Conservation (phyloP, 2,888 invertebrate genomes). For the Erannis defoliaria region DNA sequence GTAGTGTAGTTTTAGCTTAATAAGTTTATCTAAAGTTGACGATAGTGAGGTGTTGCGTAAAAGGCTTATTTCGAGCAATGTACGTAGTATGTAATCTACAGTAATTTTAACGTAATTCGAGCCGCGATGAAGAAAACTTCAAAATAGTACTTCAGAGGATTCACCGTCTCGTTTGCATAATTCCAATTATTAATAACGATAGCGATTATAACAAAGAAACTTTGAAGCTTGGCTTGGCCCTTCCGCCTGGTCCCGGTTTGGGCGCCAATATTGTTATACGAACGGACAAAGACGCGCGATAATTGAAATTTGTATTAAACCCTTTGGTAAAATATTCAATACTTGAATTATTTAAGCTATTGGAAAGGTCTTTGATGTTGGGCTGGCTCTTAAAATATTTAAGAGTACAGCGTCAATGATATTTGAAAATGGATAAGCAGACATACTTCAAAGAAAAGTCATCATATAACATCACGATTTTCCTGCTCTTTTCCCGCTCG, state of each 20-base stretch:
- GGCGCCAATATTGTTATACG: slow-evolving; percentile 61
- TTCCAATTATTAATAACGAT: slow-evolving; percentile 73
- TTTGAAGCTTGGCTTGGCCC: slow-evolving; percentile 51
- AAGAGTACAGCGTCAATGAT: background rate
- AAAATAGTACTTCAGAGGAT: slow-evolving; percentile 54
- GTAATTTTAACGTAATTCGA: slow-evolving; percentile 37
- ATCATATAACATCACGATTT: too few relatives aligned
- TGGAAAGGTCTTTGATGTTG: slow-evolving; percentile 25
- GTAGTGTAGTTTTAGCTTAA: too few relatives aligned
- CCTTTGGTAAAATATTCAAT: slow-evolving; percentile 47
- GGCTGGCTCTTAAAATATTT: slow-evolving; percentile 21
- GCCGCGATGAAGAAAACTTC: slow-evolving; percentile 47
- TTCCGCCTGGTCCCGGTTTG: slow-evolving; percentile 39
- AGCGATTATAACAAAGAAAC: slow-evolving; percentile 62
- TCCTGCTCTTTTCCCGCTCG: too few relatives aligned
- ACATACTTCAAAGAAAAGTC: too few relatives aligned
- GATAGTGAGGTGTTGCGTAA: too few relatives aligned
- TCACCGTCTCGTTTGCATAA: slow-evolving; percentile 67
- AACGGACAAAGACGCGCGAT: slow-evolving; percentile 46
- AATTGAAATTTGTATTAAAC: slow-evolving; percentile 54
- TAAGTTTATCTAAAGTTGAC: too few relatives aligned
- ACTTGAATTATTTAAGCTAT: slow-evolving; percentile 46
- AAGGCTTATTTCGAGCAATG: background rate
- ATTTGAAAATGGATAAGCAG: background rate
- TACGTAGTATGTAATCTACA: too few relatives aligned